Percentiles rank a stretch among this genome's conserved stretches.
phyloP scores from a whole-genome alignment of 2,113 vertebrate genomes.

The Paedocypris sp. region DNA sequence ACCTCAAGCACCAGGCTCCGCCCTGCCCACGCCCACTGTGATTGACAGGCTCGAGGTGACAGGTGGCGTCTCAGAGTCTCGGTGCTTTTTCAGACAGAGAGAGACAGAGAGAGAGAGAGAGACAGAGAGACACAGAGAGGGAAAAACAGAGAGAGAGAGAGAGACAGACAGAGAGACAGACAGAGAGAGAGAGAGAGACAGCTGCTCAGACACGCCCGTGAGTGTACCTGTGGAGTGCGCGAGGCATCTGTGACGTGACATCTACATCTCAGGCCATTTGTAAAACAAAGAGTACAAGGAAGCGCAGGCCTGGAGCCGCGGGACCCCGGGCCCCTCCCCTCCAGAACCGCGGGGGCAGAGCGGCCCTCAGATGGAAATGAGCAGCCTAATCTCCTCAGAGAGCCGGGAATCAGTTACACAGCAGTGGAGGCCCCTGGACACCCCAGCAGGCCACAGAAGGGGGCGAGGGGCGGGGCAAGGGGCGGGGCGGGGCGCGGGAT shows the following conservation, averaged over 20 bases:
- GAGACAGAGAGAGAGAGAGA: background rate
- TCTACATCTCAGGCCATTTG: slow-evolving; percentile 72
- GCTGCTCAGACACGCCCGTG: no score
- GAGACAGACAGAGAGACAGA: background rate
- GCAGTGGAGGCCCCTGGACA: slow-evolving; percentile 61
- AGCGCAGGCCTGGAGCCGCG: slow-evolving; percentile 54
- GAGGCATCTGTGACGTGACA: slow-evolving; percentile 69
- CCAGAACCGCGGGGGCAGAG: slow-evolving; percentile 55
- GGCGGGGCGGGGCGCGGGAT: slow-evolving; percentile 59
- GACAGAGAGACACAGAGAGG: background rate
- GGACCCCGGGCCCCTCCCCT: slow-evolving; percentile 43
- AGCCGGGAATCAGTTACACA: slow-evolving; percentile 68
- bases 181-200: background rate
- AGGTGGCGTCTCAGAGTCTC: slow-evolving; percentile 50
- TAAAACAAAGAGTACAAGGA: slow-evolving; percentile 70
- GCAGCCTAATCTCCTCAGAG: slow-evolving; percentile 76
- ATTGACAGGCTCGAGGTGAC: slow-evolving; percentile 66
- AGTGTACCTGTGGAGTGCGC: slow-evolving; percentile 63
- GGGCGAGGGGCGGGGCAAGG: slow-evolving; percentile 55
- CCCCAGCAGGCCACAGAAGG: slow-evolving; percentile 57
- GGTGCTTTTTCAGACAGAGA: background rate
- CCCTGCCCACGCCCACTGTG: slow-evolving; percentile 48
- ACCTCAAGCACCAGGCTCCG: slow-evolving; percentile 45
- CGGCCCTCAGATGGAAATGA: slow-evolving; percentile 72
- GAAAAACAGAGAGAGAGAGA: background rate